Evolutionary conservation across 1,140 invertebrate species (phyloP), one percentile per base, ranked within the genome.

Genomic region (Riptortus pedestris): DNA sequence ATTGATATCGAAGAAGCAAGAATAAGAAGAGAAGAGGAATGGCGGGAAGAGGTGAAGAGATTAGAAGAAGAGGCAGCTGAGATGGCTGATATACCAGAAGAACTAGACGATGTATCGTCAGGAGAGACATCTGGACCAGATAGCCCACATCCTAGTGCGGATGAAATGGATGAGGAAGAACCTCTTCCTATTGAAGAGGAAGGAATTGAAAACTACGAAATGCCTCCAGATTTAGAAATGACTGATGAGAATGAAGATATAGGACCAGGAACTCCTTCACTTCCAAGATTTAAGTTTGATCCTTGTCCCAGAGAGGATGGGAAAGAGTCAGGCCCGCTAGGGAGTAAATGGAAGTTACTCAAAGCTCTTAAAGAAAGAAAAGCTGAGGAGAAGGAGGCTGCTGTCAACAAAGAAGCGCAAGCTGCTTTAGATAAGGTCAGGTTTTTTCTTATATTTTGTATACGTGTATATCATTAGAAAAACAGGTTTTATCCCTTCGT

Each of bases 331-430:
- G 76, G 76, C 70, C 80, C 81, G 29, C 78, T 81, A 52, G 83
- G 85, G 27, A 91, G 89, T 70, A 92, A 91, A 75, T 93, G 91
- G 91, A 91, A 92, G 73, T 76, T 93, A 20, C 74, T 93, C 12
- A 93, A 92, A 75, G 89, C 90, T 5, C 72, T 93, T 28, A 93
- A 93, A 73, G 90, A 93, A 72, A 79, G 87, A 63, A 92, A 93
- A 76, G 88, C 89, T 11, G 90, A 91, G 75, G 88, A 91, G 69
- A 65, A 65, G 20, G 57, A 65, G 47, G 78, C 80, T 14, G 79
- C 80, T n/a, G 84, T 75, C 9, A 63, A 45, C 51, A 47, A 57
- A 20, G 62, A 63, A 29, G 48, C 62, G 3, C 18, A 24, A 22
- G 45, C 27, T 33, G 60, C 60, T 24, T 14, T 31, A 31, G 51